phyloP scores from a whole-genome alignment of 2,888 invertebrate genomes.

The Tiliacea aurago region DNA sequence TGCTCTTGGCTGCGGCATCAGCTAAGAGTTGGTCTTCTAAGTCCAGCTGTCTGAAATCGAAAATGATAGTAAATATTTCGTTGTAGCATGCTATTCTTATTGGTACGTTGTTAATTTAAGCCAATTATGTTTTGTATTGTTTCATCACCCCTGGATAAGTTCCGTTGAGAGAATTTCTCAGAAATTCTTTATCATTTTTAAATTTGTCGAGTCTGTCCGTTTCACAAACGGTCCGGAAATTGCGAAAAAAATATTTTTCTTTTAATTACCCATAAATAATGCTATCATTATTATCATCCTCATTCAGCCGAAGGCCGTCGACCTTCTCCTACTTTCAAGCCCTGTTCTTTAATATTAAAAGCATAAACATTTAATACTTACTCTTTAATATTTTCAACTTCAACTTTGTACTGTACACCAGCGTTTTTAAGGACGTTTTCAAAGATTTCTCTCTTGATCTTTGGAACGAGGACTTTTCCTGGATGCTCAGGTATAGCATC shows the following conservation, averaged over 20 bases:
- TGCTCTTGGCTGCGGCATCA: constrained; percentile 68
- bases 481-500: constrained; percentile 69
- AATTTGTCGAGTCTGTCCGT: not conserved
- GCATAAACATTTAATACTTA: constrained; percentile 65
- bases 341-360: not conserved
- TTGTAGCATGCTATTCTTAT: not conserved
- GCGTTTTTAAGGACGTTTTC: constrained; percentile 66
- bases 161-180: not conserved
- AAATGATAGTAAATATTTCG: not conserved
- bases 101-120: not conserved
- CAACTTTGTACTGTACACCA: constrained; percentile 70
- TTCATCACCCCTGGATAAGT: not conserved
- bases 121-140: not conserved
- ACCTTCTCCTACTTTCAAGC: not conserved
- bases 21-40: constrained; percentile 75
- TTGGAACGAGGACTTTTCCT: constrained; percentile 75
- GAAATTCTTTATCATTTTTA: not conserved
- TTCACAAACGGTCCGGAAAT: not conserved
- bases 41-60: constrained; percentile 71
- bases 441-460: constrained; percentile 66
- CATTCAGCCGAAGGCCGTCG: not conserved
- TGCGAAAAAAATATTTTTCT: not conserved
- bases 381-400: constrained; percentile 78
- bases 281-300: not conserved
- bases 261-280: too few relatives aligned